Percentiles rank a stretch among this genome's conserved stretches.
phyloP scores from a whole-genome alignment of 2,888 invertebrate genomes.

The Drosophila mayaguana region DNA sequence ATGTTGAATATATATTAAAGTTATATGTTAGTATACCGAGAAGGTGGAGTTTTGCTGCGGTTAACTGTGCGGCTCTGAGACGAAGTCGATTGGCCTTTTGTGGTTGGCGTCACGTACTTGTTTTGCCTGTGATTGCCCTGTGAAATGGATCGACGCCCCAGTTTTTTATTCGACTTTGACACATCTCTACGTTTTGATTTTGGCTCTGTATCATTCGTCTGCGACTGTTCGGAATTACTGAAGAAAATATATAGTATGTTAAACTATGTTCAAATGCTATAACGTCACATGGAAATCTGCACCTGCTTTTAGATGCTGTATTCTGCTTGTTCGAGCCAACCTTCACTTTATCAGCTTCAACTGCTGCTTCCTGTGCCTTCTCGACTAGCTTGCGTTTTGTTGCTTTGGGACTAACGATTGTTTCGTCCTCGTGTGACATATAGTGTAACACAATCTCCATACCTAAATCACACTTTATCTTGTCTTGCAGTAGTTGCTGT shows the following conservation, averaged over 20 bases:
- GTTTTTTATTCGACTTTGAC: constrained; percentile 1
- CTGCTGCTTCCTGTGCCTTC: neutral
- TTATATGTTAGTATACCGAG: constrained; percentile 17
- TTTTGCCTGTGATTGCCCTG: constrained; percentile 19
- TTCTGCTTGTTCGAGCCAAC: neutral
- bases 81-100: neutral
- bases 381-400: constrained; percentile 28
- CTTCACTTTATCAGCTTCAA: neutral
- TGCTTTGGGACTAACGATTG: neutral
- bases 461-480: constrained; percentile 13
- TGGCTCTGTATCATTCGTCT: neutral
- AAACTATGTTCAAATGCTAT: neutral
- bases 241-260: neutral
- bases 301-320: constrained; percentile 7
- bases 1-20: neutral
- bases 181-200: neutral
- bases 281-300: neutral
- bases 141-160: constrained; percentile 60
- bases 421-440: constrained; percentile 31
- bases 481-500: constrained; percentile 18
- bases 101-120: neutral
- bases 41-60: constrained; percentile 13
- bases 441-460: constrained; percentile 39
- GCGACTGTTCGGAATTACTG: neutral
- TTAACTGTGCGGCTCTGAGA: neutral